Evolutionary conservation across 2,113 vertebrate species (phyloP), one percentile per base, ranked within the genome.

Genomic region (Nerophis lumbriciformis): DNA sequence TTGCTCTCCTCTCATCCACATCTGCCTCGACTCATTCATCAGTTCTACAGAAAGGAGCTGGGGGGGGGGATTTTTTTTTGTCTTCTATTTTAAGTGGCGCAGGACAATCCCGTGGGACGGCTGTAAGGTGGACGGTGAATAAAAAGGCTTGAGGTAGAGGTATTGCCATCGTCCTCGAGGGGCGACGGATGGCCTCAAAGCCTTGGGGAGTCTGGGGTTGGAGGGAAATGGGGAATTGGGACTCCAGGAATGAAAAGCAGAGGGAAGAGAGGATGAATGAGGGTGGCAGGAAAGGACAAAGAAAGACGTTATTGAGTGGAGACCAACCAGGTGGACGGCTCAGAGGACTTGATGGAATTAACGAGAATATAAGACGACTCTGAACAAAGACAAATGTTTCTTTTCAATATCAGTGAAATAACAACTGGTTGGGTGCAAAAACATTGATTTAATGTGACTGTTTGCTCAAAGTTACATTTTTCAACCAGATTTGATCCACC

Each of bases 1-100:
- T 89, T 88, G 82, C 82, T 87, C 80, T 84, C 73, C 77, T 82
- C 80, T 85, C 79, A 78, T 85, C 75, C 78, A 77, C 77, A 77
- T 85, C 82, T 77, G 65, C 71, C 72, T 69, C 53, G 59, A 66
- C 72, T 77, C 76, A 83, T 82, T 83, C 77, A 84, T 85, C 84
- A 79, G 72, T 51, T 73, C 48, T 52, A 59, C 55, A 65, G 53
- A 71, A 72, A 68, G 62, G 53, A 64, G 66, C 75, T 70, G 66
- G 56, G 71, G 2, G 66, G 56, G 71, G 1, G 66, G 59, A 59
- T 80, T 72, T 75, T 55, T 77, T 81, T 86, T 83, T 68, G 28
- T 81, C 77, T 61, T 78, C 80, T 69, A 82, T 82, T 80, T 81
- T 50, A 53, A 53, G 59, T 10, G 47, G 19, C 8, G 53, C 49